Evolutionary conservation across 2,797 vertebrate species (phyloP), one percentile per base, ranked within the genome.

Genomic region (Melanotaenia parkinsoni): DNA sequence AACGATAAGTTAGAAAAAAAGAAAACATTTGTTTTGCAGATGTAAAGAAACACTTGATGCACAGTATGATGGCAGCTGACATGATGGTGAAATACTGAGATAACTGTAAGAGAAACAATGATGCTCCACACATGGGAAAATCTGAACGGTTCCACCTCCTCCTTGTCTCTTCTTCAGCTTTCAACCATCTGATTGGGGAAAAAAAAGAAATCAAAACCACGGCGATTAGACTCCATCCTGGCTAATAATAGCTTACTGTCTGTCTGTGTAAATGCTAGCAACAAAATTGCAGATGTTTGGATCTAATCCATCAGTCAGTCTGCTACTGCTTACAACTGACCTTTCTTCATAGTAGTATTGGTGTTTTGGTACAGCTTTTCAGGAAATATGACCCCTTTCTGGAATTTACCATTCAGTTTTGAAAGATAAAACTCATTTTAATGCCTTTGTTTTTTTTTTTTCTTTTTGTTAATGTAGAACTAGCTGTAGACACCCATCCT

Each of bases 1-100:
- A 93, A 90, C 87, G 86, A 88, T 89, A 86, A 88, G 86, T 90
- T 86, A 91, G 75, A 88, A 91, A 69, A 67, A 72, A 89, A 87
- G 92, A 77, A 70, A 72, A 57, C 76, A 92, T 90, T 90, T 94
- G 94, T 94, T 93, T 96, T 94, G 88, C 86, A 79, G 84, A 95
- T 94, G 94, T 93, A 95, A 95, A 95, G 95, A 96, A 94, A 95
- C 63, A 89, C 94, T 93, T 69, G 86, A 90, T 83, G 88, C 75
- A 91, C 77, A 83, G 84, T 87, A 88, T 95, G 91, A 95, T 90
- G 90, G 93, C 96, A 96, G 95, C 95, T 93, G 95, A 96, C 92
- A 91, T 94, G 93, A 95, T 89, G 93, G 93, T 95, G 94, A 96
- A 97, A 96, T 93, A 92, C 94, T 96, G 96, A 97, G 95, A 96